phyloP scores from a whole-genome alignment of 1,140 invertebrate genomes.

The Oryctes rhinoceros region DNA sequence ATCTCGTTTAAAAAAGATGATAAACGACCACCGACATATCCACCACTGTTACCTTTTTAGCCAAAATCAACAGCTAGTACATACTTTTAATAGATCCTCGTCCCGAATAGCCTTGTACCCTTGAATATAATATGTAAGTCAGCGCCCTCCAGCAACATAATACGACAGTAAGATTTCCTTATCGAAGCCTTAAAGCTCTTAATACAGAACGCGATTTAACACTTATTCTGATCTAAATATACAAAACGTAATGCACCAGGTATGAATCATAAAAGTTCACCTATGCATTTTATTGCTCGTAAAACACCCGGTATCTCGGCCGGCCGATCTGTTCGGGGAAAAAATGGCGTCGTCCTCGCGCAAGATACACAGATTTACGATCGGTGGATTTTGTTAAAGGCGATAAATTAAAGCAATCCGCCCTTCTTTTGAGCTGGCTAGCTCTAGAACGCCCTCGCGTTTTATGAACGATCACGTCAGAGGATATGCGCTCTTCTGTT shows the following conservation, averaged over 20 bases:
- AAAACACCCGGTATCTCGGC: slow-evolving; percentile 17
- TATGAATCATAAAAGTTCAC: slow-evolving; percentile 7
- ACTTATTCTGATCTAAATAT: background rate
- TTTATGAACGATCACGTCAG: background rate
- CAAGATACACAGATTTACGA: slow-evolving; percentile 3
- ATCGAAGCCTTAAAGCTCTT: no score
- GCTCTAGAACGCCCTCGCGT: background rate
- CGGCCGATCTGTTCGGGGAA: background rate
- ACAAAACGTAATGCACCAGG: background rate
- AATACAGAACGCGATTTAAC: background rate
- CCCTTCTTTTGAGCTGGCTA: background rate
- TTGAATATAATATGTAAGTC: no score
- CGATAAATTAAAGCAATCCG: slow-evolving; percentile 7
- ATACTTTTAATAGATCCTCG: no score
- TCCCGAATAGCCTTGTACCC: no score
- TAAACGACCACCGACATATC: no score
- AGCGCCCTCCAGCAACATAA: no score
- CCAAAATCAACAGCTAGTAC: no score
- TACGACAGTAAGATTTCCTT: no score
- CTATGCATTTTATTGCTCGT: slow-evolving; percentile 10
- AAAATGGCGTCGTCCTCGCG: background rate
- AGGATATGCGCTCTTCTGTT: background rate
- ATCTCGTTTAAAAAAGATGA: no score
- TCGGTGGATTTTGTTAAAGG: slow-evolving; percentile 12
- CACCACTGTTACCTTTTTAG: no score